Evolutionary conservation across 2,797 vertebrate species (phyloP).

Genomic region (Pseudochirops cupreus): DNA sequence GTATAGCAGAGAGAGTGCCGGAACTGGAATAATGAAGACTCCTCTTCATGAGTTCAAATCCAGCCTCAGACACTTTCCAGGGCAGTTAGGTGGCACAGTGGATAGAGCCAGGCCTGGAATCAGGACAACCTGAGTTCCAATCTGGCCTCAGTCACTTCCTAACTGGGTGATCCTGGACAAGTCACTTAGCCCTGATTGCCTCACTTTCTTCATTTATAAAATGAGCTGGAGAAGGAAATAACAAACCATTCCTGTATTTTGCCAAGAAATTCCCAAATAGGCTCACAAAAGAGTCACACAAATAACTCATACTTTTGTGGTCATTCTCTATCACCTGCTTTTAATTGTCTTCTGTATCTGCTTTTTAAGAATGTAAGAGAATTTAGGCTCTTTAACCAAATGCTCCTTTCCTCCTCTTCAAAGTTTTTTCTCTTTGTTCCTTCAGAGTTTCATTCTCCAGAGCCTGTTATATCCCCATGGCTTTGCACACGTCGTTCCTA

Average conservation of each 20-base stretch:
- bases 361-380: background rate
- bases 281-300: background rate
- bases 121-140: background rate
- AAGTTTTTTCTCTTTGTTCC: background rate
- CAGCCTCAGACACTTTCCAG: background rate
- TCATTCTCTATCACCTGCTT: background rate
- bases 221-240: background rate
- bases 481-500: background rate
- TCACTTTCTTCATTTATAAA: background rate
- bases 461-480: background rate
- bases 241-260: background rate
- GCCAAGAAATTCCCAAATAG: background rate
- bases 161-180: background rate
- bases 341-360: background rate
- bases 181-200: background rate
- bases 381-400: background rate
- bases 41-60: background rate
- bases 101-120: background rate
- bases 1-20: background rate
- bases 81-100: background rate
- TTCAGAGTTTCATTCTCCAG: background rate
- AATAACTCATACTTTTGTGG: background rate
- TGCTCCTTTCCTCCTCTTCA: background rate
- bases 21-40: background rate
- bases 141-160: background rate